Evolutionary conservation across 2,888 invertebrate species (phyloP).

Genomic region (Herminia tarsipennalis): DNA sequence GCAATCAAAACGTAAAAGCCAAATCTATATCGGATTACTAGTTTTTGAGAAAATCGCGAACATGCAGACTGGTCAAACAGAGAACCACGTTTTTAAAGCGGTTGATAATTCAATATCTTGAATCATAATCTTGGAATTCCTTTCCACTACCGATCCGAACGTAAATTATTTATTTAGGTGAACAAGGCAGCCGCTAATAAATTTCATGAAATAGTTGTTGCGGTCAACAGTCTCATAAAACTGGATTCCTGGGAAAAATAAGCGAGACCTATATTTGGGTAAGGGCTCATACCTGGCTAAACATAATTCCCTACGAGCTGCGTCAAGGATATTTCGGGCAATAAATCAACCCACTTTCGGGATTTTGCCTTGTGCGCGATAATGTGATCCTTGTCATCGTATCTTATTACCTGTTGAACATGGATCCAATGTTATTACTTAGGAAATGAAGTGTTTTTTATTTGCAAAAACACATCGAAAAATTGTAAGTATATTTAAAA

Average conservation of each 20-base stretch:
- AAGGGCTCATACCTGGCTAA: conserved; percentile 43
- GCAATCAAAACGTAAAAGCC: too few species aligned
- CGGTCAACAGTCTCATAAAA: conserved; percentile 23
- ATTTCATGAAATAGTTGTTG: conserved; percentile 16
- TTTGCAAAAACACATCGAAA: too few species aligned
- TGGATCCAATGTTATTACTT: conserved; percentile 56
- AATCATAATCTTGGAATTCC: too few species aligned
- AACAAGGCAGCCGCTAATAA: conserved; percentile 13
- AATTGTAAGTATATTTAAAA: too few species aligned
- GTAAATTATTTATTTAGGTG: conserved; percentile 4
- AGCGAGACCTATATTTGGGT: conserved; percentile 21
- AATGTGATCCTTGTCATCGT: conserved; percentile 71
- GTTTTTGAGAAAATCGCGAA: too few species aligned
- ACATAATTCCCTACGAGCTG: conserved; percentile 55
- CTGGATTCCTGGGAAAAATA: conserved; percentile 15
- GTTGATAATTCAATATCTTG: too few species aligned
- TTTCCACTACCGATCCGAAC: too few species aligned
- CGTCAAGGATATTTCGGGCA: conserved; percentile 63
- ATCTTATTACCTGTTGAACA: conserved; percentile 75
- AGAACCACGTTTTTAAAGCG: too few species aligned
- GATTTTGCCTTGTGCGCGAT: conserved; percentile 64
- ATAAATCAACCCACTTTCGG: conserved; percentile 71
- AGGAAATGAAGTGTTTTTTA: conserved; percentile 43
- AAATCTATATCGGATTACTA: too few species aligned
- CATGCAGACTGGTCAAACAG: too few species aligned